These are phyloP conservation scores for Clistopyga incitator DNA, from an alignment of 2,888 invertebrate species.

Conservation along the genomic window DNA sequence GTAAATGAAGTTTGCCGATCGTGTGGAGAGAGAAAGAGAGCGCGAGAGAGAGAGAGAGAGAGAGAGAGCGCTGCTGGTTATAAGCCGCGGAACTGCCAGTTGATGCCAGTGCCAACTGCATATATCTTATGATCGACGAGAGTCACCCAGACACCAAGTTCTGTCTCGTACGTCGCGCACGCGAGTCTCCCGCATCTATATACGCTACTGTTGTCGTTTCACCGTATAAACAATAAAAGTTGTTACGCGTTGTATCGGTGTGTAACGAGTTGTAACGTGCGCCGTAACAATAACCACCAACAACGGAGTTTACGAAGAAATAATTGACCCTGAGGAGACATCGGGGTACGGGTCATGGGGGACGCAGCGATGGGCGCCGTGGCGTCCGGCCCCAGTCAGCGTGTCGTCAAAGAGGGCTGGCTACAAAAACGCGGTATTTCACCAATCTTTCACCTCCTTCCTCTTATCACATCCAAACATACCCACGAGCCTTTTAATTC, in stretches of 20 bases:
- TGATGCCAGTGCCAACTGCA: slow-evolving; percentile 53
- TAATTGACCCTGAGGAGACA: slow-evolving; percentile 60
- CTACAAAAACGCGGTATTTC: slow-evolving; percentile 92
- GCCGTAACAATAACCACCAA: not conserved
- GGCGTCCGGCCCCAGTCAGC: slow-evolving; percentile 82
- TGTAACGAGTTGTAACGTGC: not conserved
- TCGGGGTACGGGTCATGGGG: slow-evolving; percentile 83
- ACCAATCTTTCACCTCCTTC: not conserved
- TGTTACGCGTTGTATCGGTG: not conserved
- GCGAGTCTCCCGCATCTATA: not conserved
- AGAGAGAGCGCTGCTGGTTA: slow-evolving; percentile 26
- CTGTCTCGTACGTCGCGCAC: not conserved
- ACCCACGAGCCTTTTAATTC: not conserved
- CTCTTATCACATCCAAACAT: not conserved
- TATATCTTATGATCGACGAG: slow-evolving; percentile 51
- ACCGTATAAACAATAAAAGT: not conserved
- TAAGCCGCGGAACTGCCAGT: slow-evolving; percentile 49
- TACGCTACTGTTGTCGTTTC: not conserved
- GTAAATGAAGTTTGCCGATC: slow-evolving; percentile 64
- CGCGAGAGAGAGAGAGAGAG: no score
- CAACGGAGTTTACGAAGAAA: slow-evolving; percentile 31
- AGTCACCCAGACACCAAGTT: not conserved
- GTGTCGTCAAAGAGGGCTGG: slow-evolving; percentile 97
- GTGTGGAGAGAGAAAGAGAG: no score
- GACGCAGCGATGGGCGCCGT: slow-evolving; percentile 85